Evolutionary conservation across 2,888 invertebrate genomes (phyloP).

Genomic region (Ametastegia equiseti): DNA sequence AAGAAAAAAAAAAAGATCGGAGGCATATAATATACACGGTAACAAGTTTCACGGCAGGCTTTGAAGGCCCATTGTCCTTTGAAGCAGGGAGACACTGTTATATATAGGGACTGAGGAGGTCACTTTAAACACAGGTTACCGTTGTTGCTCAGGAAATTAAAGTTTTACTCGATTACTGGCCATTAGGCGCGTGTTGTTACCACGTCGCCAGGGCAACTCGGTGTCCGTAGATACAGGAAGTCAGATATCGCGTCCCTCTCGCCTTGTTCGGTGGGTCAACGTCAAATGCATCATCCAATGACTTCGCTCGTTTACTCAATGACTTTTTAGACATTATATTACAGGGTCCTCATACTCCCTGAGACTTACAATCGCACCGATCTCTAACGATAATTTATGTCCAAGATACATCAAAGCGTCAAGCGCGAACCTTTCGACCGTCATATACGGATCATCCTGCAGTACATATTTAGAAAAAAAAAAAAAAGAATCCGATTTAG

Average conservation of each 20-base stretch:
- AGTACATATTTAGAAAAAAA: too few species aligned
- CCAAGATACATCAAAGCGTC: not conserved
- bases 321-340: conserved; percentile 8
- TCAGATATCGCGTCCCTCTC: conserved; percentile 67
- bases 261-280: conserved; percentile 60
- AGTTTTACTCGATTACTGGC: conserved; percentile 70
- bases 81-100: not conserved
- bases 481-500: not conserved
- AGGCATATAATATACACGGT: not conserved
- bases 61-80: not conserved
- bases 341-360: not conserved
- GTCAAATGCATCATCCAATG: conserved; percentile 58
- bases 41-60: not conserved
- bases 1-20: not conserved
- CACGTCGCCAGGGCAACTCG: conserved; percentile 70
- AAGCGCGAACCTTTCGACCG: not conserved
- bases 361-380: not conserved
- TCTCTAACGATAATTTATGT: not conserved
- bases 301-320: not conserved
- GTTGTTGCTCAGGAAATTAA: conserved; percentile 72
- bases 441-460: not conserved
- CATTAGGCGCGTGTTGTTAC: conserved; percentile 73
- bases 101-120: conserved; percentile 50
- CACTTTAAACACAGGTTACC: conserved; percentile 62
- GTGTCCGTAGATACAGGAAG: conserved; percentile 71